A percentile compares a stretch with the other conserved stretches of the same genome.
phyloP scores from a whole-genome alignment of 2,888 invertebrate species.

The Anoncus sp. region DNA sequence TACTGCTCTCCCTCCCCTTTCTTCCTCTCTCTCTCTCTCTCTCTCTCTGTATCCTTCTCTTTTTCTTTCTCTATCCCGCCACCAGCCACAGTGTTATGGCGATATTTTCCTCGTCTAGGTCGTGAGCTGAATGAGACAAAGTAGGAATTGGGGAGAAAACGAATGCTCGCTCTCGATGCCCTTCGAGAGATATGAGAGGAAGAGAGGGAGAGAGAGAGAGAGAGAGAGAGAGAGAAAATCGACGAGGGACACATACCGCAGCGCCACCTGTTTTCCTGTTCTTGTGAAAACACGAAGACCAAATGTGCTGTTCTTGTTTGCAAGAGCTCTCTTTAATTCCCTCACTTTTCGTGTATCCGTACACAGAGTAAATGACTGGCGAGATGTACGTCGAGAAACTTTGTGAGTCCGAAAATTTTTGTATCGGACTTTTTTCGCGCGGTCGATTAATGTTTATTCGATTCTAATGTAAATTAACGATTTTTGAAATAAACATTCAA shows the following conservation, averaged over 20 bases:
- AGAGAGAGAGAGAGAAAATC: conserved; percentile 2
- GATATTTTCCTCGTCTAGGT: conserved; percentile 5
- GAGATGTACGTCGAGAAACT: background rate
- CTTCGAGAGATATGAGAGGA: conserved; percentile 22
- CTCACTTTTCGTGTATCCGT: background rate
- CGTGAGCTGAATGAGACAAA: conserved; percentile 11
- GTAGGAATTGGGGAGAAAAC: conserved; percentile 33
- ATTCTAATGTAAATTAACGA: too few relatives aligned
- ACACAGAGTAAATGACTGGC: background rate
- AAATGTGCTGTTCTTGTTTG: conserved; percentile 11
- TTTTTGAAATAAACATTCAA: too few relatives aligned
- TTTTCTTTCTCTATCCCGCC: background rate
- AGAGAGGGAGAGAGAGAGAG: conserved; percentile 8
- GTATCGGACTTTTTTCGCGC: background rate
- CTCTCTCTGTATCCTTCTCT: conserved; percentile 19
- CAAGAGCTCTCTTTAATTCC: conserved; percentile 31
- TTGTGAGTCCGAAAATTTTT: background rate
- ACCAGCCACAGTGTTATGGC: background rate
- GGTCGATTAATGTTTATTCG: background rate
- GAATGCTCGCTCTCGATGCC: conserved; percentile 35
- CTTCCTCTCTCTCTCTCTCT: conserved; percentile 2
- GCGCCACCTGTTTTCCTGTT: conserved; percentile 15
- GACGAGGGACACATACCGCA: conserved; percentile 7
- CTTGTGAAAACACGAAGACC: conserved; percentile 12
- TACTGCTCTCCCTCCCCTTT: background rate